A percentile compares a stretch with the other conserved stretches of the same genome.
Conservation (phyloP, 2,888 invertebrate genomes). For the Tetrapedia diversipes region DNA sequence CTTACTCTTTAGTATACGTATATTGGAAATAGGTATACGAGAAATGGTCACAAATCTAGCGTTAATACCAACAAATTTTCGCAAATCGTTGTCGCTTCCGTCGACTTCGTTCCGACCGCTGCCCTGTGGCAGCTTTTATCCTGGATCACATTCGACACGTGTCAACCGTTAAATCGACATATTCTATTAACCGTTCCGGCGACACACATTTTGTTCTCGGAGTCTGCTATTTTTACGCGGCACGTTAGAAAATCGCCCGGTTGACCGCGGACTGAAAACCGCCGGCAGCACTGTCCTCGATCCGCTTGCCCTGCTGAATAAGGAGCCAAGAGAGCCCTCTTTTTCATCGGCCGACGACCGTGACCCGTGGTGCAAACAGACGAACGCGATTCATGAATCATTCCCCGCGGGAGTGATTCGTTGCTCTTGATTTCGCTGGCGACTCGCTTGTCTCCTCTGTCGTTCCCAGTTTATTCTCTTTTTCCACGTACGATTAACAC, state of each 20-base stretch:
- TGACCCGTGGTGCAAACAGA: slow-evolving; percentile 32
- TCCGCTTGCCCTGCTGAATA: slow-evolving; percentile 28
- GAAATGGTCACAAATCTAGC: no score
- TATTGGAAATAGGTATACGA: no score
- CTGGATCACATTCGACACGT: slow-evolving; percentile 40
- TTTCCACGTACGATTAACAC: no score
- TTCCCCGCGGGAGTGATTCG: background rate
- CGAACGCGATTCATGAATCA: slow-evolving; percentile 42
- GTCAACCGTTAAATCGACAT: slow-evolving; percentile 47
- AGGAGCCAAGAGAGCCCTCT: slow-evolving; percentile 33
- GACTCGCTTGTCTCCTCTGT: background rate
- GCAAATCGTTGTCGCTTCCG: slow-evolving; percentile 30
- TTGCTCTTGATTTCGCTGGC: background rate
- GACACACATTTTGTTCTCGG: slow-evolving; percentile 15
- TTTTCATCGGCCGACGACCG: slow-evolving; percentile 28
- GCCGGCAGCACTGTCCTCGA: slow-evolving; percentile 34
- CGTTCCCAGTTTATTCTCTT: no score
- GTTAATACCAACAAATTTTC: slow-evolving; percentile 5
- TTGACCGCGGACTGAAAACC: background rate
- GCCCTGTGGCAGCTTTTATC: slow-evolving; percentile 37
- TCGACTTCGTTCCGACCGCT: slow-evolving; percentile 24
- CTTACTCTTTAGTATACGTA: no score
- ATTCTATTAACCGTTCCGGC: slow-evolving; percentile 48
- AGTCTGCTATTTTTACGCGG: slow-evolving; percentile 20
- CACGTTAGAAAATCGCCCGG: slow-evolving; percentile 14